phyloP scores from a whole-genome alignment of 2,888 invertebrate species.

The Melanchra persicariae region DNA sequence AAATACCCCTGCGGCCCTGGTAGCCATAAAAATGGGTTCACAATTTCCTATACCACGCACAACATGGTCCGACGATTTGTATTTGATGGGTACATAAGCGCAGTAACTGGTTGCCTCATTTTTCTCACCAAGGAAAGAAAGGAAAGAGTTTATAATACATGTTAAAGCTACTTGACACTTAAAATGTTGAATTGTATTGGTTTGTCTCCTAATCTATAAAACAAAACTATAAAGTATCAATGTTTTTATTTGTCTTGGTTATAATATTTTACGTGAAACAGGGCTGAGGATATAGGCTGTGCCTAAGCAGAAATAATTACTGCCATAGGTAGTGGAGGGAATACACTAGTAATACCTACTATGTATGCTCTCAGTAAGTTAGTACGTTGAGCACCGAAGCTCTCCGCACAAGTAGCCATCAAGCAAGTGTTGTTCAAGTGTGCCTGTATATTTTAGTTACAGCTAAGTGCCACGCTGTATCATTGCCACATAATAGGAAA shows the following conservation, averaged over 20 bases:
- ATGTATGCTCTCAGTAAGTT: conserved; percentile 47
- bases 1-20: too few relatives aligned
- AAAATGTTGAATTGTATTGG: neutral
- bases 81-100: neutral
- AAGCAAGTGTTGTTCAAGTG: conserved; percentile 57
- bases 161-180: too few relatives aligned
- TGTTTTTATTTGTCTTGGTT: neutral
- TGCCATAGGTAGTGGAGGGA: conserved; percentile 12
- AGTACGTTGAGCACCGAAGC: conserved; percentile 49
- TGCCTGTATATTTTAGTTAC: conserved; percentile 57
- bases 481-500: conserved; percentile 45
- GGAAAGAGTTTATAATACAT: too few relatives aligned
- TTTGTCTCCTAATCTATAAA: neutral
- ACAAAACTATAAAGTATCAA: neutral
- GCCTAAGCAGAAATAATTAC: neutral
- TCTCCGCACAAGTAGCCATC: conserved; percentile 62
- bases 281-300: too few relatives aligned
- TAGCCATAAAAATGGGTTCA: too few relatives aligned
- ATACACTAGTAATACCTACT: conserved; percentile 44
- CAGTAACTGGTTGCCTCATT: neutral
- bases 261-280: neutral
- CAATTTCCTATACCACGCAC: neutral
- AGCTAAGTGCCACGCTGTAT: conserved; percentile 51
- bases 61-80: neutral
- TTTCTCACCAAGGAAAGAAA: too few relatives aligned